Conservation (phyloP, 2,113 vertebrate species). For the Uropsilus gracilis region DNA sequence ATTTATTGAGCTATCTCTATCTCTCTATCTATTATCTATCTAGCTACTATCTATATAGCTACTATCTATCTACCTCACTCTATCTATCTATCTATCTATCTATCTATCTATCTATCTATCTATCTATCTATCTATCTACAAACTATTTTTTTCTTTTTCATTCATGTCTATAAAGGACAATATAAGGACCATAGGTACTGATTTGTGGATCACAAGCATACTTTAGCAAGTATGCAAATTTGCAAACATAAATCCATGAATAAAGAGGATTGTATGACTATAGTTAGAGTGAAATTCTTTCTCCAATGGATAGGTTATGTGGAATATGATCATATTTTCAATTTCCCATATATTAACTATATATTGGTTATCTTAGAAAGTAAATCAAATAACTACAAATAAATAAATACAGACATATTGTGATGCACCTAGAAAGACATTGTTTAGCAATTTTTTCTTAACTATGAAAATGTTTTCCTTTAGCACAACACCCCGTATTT, state of each 20-base stretch:
- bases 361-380: not conserved
- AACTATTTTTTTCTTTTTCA: too few species aligned
- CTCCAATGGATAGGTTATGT: not conserved
- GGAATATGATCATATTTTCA: not conserved
- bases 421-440: not conserved
- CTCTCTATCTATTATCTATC: too few species aligned
- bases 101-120: too few species aligned
- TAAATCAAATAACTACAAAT: not conserved
- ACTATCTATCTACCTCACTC: too few species aligned
- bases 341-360: not conserved
- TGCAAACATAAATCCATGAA: not conserved
- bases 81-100: too few species aligned
- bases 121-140: too few species aligned
- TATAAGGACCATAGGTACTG: not conserved
- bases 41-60: too few species aligned
- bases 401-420: not conserved
- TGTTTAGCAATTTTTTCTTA: not conserved
- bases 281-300: constrained; percentile 8
- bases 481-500: not conserved
- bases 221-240: not conserved
- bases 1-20: too few species aligned
- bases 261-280: not conserved
- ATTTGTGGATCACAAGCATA: not conserved
- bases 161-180: not conserved
- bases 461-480: not conserved